These are phyloP conservation scores for Neoascia interrupta DNA, from an alignment of 2,888 invertebrate genomes.

Conservation along the genomic window DNA sequence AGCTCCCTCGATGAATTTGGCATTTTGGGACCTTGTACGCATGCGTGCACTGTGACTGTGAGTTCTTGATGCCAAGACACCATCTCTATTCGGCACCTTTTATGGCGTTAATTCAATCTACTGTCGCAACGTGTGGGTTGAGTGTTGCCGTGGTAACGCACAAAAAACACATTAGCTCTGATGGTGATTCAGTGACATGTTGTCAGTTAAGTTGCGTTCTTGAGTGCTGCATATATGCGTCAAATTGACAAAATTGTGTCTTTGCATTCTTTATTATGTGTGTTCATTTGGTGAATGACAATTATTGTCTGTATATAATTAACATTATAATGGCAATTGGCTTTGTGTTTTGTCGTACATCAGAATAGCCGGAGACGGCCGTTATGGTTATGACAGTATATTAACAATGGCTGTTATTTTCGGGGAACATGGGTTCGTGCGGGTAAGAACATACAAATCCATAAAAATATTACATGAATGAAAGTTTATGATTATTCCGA, in stretches of 20 bases:
- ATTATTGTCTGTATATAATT: conserved; percentile 53
- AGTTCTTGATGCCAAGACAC: conserved; percentile 18
- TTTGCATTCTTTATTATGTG: conserved; percentile 35
- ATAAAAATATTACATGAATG: neutral
- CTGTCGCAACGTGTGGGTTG: conserved; percentile 51
- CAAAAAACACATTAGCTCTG: conserved; percentile 10
- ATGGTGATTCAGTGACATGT: conserved; percentile 51
- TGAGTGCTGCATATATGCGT: no score
- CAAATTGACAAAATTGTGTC: conserved; percentile 54
- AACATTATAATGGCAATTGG: conserved; percentile 58
- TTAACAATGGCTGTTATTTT: conserved; percentile 35
- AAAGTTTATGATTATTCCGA: no score
- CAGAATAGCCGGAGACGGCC: conserved; percentile 4
- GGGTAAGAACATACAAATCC: conserved; percentile 24
- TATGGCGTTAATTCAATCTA: conserved; percentile 61
- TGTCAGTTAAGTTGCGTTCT: no score
- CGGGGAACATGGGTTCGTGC: conserved; percentile 18
- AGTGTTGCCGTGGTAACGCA: conserved; percentile 28
- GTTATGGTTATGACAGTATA: conserved; percentile 57
- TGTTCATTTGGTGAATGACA: conserved; percentile 52
- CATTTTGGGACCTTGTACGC: conserved; percentile 21
- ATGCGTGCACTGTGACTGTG: conserved; percentile 9
- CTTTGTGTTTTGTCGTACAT: conserved; percentile 44
- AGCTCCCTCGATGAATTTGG: conserved; percentile 34
- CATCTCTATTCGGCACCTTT: conserved; percentile 40